Base-by-base conservation (phyloP, 2,113 vertebrate species). In the Myiozetetes cayanensis region DNA sequence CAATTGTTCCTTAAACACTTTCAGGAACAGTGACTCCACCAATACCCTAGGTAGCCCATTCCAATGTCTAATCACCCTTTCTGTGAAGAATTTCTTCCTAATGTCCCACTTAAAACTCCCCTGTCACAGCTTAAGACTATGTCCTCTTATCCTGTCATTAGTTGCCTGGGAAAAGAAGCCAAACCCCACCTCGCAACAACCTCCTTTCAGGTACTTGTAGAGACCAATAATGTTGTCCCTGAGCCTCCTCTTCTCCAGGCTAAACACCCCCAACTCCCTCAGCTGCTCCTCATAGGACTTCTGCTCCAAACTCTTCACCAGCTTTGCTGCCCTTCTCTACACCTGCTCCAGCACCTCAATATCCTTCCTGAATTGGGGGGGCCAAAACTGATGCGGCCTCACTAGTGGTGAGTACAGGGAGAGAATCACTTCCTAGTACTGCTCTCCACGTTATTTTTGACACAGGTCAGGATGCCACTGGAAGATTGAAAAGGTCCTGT, bases 131-230 rank as follows among this genome's bases (percentile, higher is more conserved):
- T 49, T 47, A n/a, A 47, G 28, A n/a, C 20, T 46, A 20, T 15
- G 15, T 39, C 19, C 12, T 39, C 37, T 39, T 20, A 15, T 33
- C 12, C 33, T 33, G 33, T 77, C 43, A 20, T 14, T 43, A 10
- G 12, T 3, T 28, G 23, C 8, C 12, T 53, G 9, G 27, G 11
- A 77, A 27, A 61, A 77, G 33, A 52, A 7, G 18, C 9, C 0
- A 2, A 61, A 3, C 4, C 13, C 11, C 37, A 28, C 9, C 19
- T 16, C 9, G 19, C 12, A 62, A 7, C 14, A 18, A 1, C 2
- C 14, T 46, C 27, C 23, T 39, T 46, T 53, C 15, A 46, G 33
- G 27, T 2, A 77, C 49, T 27, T 27, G 49, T 27, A 50, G 49
- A 50, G 49, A 50, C 14, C 49, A 50, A 50, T 50, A 50, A 50